Evolutionary conservation across 2,797 vertebrate species (phyloP), one percentile per base, ranked within the genome.

Genomic region (Nasua narica): DNA sequence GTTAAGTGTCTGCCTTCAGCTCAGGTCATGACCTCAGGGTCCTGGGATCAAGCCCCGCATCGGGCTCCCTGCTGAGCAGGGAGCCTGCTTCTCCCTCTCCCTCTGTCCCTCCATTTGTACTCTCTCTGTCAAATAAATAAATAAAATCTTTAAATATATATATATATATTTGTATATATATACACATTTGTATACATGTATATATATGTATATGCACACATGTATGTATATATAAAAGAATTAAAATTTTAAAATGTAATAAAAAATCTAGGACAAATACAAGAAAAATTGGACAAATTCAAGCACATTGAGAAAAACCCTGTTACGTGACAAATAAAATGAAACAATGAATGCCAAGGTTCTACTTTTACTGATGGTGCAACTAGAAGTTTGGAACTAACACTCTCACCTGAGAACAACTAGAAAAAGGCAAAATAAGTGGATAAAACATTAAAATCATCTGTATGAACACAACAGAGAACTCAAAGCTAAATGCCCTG

Each of bases 381-480:
- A 54, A 46, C 25, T 69, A 54, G 50, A 58, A 90, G 67, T 90
- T 32, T 82, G 74, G 40, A 91, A 65, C 29, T 67, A 91, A 85
- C 23, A 89, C 5, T 74, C 18, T 43, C 25, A 67, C 65, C 67
- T 92, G 40, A 86, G 40, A 87, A 94, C 25, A 89, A 60, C 58
- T 82, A 86, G 35, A 90, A 81, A 90, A 93, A 90, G n/a, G 46
- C 86, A 58, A 86, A 95, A 48, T 58, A 81, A 12, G 40, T 52
- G 13, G 54, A 21, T 89, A 89, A 78, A 87, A 54, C 46, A 54
- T 62, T 37, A 91, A 96, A 78, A 58, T 40, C 5, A 77, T n/a
- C 40, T 77, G 6, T 58, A 40, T 52, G 43, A 72, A 78, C 11
- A 27, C 11, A 86, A 60, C 15, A 90, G 19, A 70, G 81, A 92